These are phyloP conservation scores for Phallusia fumigata DNA, from an alignment of 23 tunicate genomes.

Conservation along the genomic window DNA sequence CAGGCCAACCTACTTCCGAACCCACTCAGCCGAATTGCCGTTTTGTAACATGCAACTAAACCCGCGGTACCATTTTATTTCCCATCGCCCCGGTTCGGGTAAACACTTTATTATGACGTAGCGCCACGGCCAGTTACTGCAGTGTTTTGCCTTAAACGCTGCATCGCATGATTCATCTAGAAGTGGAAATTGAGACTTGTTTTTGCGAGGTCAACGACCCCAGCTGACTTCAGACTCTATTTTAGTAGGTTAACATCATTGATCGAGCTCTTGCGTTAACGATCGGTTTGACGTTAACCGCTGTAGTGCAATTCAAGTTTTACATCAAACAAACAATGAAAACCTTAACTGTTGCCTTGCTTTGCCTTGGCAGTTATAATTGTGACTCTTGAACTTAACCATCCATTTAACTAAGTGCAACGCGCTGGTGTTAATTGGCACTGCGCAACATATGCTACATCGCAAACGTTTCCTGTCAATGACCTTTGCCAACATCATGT, in stretches of 20 bases:
- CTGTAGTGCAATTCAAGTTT: neutral
- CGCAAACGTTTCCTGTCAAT: constrained; percentile 7
- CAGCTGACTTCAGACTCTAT: neutral
- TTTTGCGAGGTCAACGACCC: neutral
- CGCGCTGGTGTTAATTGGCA: neutral
- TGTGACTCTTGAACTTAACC: neutral
- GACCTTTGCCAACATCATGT: neutral
- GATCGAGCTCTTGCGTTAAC: neutral
- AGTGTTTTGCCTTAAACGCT: neutral
- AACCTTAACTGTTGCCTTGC: neutral
- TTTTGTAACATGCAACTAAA: neutral
- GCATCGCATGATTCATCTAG: neutral
- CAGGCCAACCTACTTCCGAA: neutral
- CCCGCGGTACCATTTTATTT: neutral
- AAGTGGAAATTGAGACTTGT: neutral
- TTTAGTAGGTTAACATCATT: neutral
- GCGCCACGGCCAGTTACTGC: neutral
- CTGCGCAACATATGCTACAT: constrained; percentile 5
- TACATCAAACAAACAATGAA: neutral
- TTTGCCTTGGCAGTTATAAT: neutral
- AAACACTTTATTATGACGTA: neutral
- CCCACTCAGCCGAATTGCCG: neutral
- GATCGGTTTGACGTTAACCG: neutral
- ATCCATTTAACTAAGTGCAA: neutral
- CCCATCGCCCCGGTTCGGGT: neutral